Evolutionary conservation across 2,113 vertebrate species (phyloP), one percentile per base, ranked within the genome.

Genomic region (Prietella phreatophila): DNA sequence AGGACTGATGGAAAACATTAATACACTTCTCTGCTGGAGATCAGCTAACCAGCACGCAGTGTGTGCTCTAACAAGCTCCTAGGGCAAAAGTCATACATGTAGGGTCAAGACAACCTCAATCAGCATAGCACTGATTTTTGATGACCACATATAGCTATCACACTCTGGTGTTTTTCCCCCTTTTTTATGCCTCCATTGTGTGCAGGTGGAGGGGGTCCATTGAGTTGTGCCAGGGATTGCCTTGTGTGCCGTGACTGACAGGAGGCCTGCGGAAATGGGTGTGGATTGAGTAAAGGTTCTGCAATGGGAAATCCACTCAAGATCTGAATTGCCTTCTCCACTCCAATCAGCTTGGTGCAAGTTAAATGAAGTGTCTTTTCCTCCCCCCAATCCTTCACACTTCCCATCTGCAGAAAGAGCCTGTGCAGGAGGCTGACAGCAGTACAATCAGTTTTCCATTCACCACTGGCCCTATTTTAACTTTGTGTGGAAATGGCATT

Each of bases 331-430:
- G 97, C 97, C 98, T 98, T 97, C 97, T 98, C 97, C 97, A 99
- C 97, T 99, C 97, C 98, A 99, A 99, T 99, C 98, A 99, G 98
- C 97, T 98, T 97, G 96, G 97, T 98, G 96, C 97, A 99, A 97
- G 97, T 97, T 98, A 98, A 99, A 99, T 99, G 97, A 99, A 98
- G 97, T 98, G 97, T 97, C 96, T 96, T 96, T 96, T 96, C 96
- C 95, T 95, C 95, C 96, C 95, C 95, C 96, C 95, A 94, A 96
- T 96, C 95, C 89, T 88, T 84, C 91, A 89, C 91, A 89, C 91
- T 97, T 96, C 96, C 96, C 97, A 97, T 98, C 97, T 97, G 96
- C 96, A 97, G 96, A 97, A 97, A 97, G 97, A 97, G 96, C 95
- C 97, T 96, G 97, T 96, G 98, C 97, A 97, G 97, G 97, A 98